Percentiles rank a stretch among this genome's conserved stretches.
phyloP scores from a whole-genome alignment of 2,888 invertebrate species.

The Lissocephala sabroskyi region DNA sequence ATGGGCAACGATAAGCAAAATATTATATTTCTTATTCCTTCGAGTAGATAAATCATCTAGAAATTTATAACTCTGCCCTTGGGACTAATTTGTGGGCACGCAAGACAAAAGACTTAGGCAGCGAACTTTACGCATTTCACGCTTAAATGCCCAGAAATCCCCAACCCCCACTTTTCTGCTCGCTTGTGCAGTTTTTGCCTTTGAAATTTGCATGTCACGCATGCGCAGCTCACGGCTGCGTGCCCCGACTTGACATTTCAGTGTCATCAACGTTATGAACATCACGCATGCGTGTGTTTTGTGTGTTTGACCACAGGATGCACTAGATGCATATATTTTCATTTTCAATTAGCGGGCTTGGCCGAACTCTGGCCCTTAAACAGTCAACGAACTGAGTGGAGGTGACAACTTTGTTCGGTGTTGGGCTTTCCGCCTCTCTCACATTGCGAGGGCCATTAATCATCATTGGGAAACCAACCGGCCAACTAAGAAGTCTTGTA shows the following conservation, averaged over 20 bases:
- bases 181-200: slow-evolving; percentile 23
- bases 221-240: slow-evolving; percentile 22
- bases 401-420: background rate
- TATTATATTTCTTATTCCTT: no score
- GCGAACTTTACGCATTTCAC: slow-evolving; percentile 53
- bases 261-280: slow-evolving; percentile 36
- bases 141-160: slow-evolving; percentile 31
- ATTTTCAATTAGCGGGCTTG: slow-evolving; percentile 14
- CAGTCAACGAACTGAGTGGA: background rate
- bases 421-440: slow-evolving; percentile 47
- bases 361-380: no score
- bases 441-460: slow-evolving; percentile 45
- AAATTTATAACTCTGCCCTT: no score
- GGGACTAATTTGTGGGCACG: background rate
- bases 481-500: slow-evolving; percentile 49
- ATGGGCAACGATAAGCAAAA: no score
- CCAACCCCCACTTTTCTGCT: background rate
- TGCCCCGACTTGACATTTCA: slow-evolving; percentile 44
- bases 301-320: slow-evolving; percentile 37
- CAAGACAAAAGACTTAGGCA: slow-evolving; percentile 45
- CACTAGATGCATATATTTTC: slow-evolving; percentile 52
- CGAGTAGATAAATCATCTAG: no score
- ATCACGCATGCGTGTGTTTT: slow-evolving; percentile 9
- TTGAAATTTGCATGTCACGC: slow-evolving; percentile 51
- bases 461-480: slow-evolving; percentile 34